Base-by-base conservation (phyloP, 2,888 invertebrate species). In the Coecobrya sp. region DNA sequence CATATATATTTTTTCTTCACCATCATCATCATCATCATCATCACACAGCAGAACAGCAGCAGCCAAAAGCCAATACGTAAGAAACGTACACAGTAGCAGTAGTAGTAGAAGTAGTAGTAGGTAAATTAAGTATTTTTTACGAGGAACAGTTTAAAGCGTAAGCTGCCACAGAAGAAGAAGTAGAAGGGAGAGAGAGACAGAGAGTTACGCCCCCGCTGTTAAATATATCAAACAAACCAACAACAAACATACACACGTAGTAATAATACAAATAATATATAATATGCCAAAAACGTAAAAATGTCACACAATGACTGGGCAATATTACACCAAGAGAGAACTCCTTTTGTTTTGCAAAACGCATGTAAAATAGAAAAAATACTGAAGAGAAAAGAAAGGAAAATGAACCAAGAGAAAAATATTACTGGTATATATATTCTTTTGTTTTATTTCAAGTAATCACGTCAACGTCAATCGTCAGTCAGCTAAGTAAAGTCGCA, bases 121-220 rank as follows among this genome's bases (percentile, higher is more conserved):
- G 52, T 52, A 81, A 55, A 62, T 62, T 62, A 82, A 62, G 62
- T 79, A 62, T 62, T 62, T 25, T 22, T 92, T 90, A 90, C 49
- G 81, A 92, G 91, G 82, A 84, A 82, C 73, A 87, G 87, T 87
- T 82, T 88, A 86, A 90, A 91, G 87, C 86, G 73, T 88, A 92
- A 92, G 91, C 87, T 92, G 87, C 91, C 91, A 92, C 68, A 85
- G 68, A 81, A 59, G 59, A 36, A 13, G 25, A 79, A 36, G 45
- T 25, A 22, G 68, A 36, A 70, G 73, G 36, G 73, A 73, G 82
- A 82, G 82, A 82, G 42, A 82, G 59, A 82, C 25, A 42, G 36
- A 70, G 68, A 73, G 87, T 92, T 92, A 92, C 91, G 91, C 91
- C 91, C 91, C 91, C 82, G 91, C 91, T 92, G 91, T 87, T 92